Base-by-base conservation (phyloP, 2,888 invertebrate species). In the Acanthacorydalis orientalis region DNA sequence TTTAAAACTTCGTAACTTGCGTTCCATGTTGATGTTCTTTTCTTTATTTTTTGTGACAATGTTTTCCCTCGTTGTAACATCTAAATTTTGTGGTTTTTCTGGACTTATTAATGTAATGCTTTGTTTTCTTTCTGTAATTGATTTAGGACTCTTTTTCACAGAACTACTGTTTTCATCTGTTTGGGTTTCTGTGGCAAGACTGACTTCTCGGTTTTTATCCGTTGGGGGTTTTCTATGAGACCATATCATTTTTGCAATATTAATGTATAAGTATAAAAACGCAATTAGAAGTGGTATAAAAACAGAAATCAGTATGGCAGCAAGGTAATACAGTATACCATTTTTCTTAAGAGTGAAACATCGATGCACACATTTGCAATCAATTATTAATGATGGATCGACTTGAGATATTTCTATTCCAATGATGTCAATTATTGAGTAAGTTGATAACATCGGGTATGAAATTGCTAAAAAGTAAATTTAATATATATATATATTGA, bases 1-100 rank as follows among this genome's bases (percentile, higher is more conserved):
- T 51, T 67, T 68, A 48, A 77, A 73, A 49, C 75, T 76, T 45
- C 74, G 66, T 2, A 72, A 63, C 56, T 75, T 76, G 4, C 72
- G 62, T 32, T 61, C 58, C 48, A 64, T 60, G 34, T 64, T 60
- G 11, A 44, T 48, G 33, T 50, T 52, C 44, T 50, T 52, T 41
- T 38, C 42, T 48, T 43, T 48, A 35, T 51, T 50, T 2, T 48
- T 4, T 39, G 50, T 48, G 10, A 49, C 48, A 7, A 14, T 48
- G 6, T 52, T 51, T 6, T 52, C 50, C 35, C 52, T 53, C 16
- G 43, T 39, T n/a, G 31, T 41, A 4, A 47, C 47, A 14, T 54
- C 54, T 1, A 55, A 53, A 7, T 50, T 54, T 12, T 56, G 52
- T 15, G 59, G 57, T 9, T 50, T 48, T 40, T 62, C 60, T 2